Evolutionary conservation across 2,113 vertebrate species (phyloP), one percentile per base, ranked within the genome.

Genomic region (Chloroceryle aenea): DNA sequence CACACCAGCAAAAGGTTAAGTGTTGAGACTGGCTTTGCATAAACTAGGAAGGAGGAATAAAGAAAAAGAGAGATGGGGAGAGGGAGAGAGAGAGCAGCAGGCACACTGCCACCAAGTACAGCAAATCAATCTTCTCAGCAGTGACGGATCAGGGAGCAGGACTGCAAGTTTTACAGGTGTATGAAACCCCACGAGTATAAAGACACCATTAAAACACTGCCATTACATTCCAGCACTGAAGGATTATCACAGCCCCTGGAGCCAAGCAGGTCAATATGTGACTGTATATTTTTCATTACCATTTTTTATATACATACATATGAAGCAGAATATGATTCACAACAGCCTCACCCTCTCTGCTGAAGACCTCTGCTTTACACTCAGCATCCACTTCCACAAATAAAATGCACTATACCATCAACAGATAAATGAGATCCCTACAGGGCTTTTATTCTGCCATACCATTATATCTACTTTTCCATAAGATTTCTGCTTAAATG

Each of bases 181-280:
- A 93, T 96, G 95, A 91, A 96, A 92, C 81, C 56, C 68, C 11
- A 0, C 0, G 13, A 89, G 67, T 90, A 87, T 78, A 95, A 95
- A 95, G 94, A 80, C 82, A 91, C 64, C 74, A 96, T 94, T 97
- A 97, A 97, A 97, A 93, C 93, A 86, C 56, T 95, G 59, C 91
- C 85, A 94, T 96, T 95, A 95, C 97, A 96, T 58, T 84, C 69
- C 77, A 43, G 3, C 87, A 95, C 91, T 95, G 78, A 74, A 90
- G 74, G 73, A 96, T 85, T 93, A 95, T 93, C 75, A 71, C 0
- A 11, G 81, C 59, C 79, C 94, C 91, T 87, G 48, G 67, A 95
- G 93, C 88, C 80, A 95, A 92, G 68, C 52, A 74, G 92, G 93
- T 89, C 91, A 97, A 93, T 93, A 96, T 92, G 74, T 50, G 87